Conservation (phyloP, 2,888 invertebrate species). For the Theristus sp. region DNA sequence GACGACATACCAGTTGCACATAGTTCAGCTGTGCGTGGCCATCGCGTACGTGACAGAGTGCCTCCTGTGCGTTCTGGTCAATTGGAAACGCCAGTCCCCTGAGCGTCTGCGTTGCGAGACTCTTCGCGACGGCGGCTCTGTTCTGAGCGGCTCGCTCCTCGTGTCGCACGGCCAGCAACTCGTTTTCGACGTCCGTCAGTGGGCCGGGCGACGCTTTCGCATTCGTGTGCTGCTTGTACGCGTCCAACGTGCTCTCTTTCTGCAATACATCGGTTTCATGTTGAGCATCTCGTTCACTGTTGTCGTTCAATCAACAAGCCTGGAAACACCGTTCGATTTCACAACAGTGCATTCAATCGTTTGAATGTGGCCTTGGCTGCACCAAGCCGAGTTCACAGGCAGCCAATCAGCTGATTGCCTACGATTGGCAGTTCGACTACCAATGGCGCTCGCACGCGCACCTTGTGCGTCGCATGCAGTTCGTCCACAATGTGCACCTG, state of each 20-base stretch:
- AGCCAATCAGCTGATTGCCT: not conserved
- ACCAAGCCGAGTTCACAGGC: no score
- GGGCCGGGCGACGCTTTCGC: conserved; percentile 67
- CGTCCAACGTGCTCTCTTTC: conserved; percentile 60
- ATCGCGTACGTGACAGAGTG: conserved; percentile 51
- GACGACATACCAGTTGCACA: conserved; percentile 53
- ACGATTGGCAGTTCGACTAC: not conserved
- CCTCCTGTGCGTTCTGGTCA: conserved; percentile 54
- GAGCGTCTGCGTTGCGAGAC: conserved; percentile 47
- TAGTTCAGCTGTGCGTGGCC: conserved; percentile 58
- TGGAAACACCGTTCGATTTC: no score
- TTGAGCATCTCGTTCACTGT: no score
- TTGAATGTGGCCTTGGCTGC: no score
- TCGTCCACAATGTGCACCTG: conserved; percentile 81
- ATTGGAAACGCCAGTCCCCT: conserved; percentile 75
- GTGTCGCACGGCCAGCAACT: conserved; percentile 17
- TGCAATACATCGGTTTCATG: conserved; percentile 24
- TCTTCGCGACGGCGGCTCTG: not conserved
- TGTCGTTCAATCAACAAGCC: no score
- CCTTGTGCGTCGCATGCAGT: conserved; percentile 62
- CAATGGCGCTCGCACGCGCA: conserved; percentile 29
- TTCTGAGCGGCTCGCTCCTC: not conserved
- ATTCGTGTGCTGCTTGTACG: conserved; percentile 58
- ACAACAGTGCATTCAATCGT: no score
- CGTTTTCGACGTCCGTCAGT: conserved; percentile 46